Base-by-base conservation (phyloP, 2,113 vertebrate species). In the Chloebia gouldiae region DNA sequence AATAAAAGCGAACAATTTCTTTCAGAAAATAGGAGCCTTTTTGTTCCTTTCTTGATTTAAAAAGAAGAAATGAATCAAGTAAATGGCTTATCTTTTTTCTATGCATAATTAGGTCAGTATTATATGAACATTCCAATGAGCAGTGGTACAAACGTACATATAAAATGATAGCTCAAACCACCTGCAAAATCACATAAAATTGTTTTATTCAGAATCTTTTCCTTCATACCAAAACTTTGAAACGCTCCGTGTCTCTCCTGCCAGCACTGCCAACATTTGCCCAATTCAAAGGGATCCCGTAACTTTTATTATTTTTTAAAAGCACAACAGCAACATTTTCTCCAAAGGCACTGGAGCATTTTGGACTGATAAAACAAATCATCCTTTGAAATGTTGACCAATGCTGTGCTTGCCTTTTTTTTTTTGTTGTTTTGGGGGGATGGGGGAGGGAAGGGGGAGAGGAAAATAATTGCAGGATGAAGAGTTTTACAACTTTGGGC, bases 1-100 rank as follows among this genome's bases (percentile, higher is more conserved):
- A 98, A 99, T 99, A 99, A 99, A 99, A 99, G 98, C 98, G 98
- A 98, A 99, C 98, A 98, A 99, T 99, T 98, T 98, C 98, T 99
- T 99, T 99, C 98, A 98, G 97, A 98, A 98, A 98, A 99, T 98
- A 99, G 99, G 99, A 98, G 97, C 97, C 98, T 98, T 98, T 99
- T 98, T 98, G 97, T 98, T 98, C 97, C 97, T 98, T 98, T 98
- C 98, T 98, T 98, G 97, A 98, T 98, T 98, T 98, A 98, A 98
- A 98, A 98, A 98, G 98, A 98, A 98, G 98, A 98, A 98, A 98
- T 98, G 98, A 98, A 98, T 98, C 98, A 98, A 98, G 98, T 98
- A 98, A 98, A 98, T 98, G 98, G 98, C 98, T 98, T 98, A 98
- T 98, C 97, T 98, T 98, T 98, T 97, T 98, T 98, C 98, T 98